A percentile compares a stretch with the other conserved stretches of the same genome.
These are phyloP conservation scores for Gambelia wislizenii DNA, from an alignment of 2,797 vertebrate genomes.

Conservation along the genomic window DNA sequence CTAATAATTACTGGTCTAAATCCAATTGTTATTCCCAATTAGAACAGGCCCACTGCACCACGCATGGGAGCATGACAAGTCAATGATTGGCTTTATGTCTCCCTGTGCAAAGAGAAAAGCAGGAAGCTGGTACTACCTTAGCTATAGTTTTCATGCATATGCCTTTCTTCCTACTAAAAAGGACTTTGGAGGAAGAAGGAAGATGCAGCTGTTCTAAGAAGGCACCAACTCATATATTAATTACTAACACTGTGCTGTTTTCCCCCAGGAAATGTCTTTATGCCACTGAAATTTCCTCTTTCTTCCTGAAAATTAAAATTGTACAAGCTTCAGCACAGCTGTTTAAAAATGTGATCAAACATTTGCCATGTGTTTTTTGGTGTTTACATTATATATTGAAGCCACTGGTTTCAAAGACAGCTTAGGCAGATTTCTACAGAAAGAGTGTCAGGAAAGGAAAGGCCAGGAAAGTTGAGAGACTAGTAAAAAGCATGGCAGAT, in stretches of 20 bases:
- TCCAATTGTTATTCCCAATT: too few relatives aligned
- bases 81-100: too few relatives aligned
- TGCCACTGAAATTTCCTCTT: too few relatives aligned
- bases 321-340: neutral
- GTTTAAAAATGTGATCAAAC: neutral
- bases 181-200: neutral
- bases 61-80: too few relatives aligned
- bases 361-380: neutral
- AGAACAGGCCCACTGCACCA: too few relatives aligned
- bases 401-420: neutral
- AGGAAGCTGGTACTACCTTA: neutral
- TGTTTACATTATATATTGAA: neutral
- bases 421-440: neutral
- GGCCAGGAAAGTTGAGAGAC: neutral
- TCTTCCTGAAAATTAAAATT: neutral
- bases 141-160: neutral
- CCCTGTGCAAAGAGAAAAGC: neutral
- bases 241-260: neutral
- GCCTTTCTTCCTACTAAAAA: neutral
- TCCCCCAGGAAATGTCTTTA: too few relatives aligned
- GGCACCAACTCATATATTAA: too few relatives aligned
- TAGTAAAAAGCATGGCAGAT: neutral
- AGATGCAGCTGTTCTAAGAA: neutral
- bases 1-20: neutral
- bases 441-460: neutral